Conservation (phyloP, 2,888 invertebrate genomes). For the Trilocha varians region DNA sequence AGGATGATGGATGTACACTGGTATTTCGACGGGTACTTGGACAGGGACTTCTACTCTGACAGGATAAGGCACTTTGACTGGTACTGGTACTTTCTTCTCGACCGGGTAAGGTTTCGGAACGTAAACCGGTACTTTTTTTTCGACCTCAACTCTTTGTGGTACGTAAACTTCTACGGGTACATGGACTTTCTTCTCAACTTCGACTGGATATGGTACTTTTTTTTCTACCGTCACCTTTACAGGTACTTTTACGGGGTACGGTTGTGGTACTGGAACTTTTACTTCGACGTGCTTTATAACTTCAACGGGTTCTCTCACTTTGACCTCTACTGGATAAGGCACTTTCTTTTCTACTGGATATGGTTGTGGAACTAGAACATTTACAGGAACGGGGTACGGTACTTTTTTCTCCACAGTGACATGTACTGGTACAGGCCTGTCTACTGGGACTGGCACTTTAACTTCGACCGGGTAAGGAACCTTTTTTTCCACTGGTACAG, state of each 20-base stretch:
- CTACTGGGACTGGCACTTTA: constrained; percentile 46
- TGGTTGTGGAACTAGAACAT: constrained; percentile 57
- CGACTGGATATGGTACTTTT: constrained; percentile 55
- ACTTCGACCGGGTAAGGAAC: constrained; percentile 58
- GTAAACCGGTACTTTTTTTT: constrained; percentile 50
- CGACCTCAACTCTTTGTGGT: constrained; percentile 30
- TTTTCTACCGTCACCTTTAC: constrained; percentile 68
- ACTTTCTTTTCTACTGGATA: constrained; percentile 72
- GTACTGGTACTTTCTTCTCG: constrained; percentile 36
- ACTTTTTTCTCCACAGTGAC: constrained; percentile 56
- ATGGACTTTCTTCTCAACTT: constrained; percentile 62
- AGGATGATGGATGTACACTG: constrained; percentile 46
- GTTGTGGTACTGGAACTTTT: constrained; percentile 54
- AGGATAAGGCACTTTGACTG: constrained; percentile 52
- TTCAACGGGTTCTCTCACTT: constrained; percentile 55
- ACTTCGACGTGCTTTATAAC: constrained; percentile 57
- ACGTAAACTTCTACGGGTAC: constrained; percentile 42
- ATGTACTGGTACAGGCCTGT: constrained; percentile 52
- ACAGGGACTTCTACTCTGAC: constrained; percentile 39
- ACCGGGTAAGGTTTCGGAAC: constrained; percentile 50
- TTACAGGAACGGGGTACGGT: constrained; percentile 57
- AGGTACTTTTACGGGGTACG: constrained; percentile 69
- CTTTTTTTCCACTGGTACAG: constrained; percentile 49
- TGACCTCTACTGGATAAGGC: constrained; percentile 63
- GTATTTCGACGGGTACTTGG: constrained; percentile 44